A percentile compares a stretch with the other conserved stretches of the same genome.
Evolutionary conservation across 1,140 invertebrate species (phyloP).

Genomic region (Papilio machaon): DNA sequence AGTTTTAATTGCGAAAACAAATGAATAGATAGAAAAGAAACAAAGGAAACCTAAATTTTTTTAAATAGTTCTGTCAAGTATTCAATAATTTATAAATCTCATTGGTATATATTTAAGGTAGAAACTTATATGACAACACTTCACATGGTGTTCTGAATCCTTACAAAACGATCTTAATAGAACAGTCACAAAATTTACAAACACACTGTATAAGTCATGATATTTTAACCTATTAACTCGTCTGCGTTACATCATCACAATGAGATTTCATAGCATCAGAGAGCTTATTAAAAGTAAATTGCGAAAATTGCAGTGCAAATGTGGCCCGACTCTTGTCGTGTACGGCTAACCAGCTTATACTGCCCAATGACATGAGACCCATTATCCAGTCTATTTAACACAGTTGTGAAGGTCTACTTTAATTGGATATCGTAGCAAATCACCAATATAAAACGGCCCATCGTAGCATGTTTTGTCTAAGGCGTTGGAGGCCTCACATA

Average conservation of each 20-base stretch:
- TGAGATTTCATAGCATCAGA: conserved; percentile 71
- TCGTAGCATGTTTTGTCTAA: conserved; percentile 40
- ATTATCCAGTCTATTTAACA: not conserved
- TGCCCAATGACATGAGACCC: conserved; percentile 43
- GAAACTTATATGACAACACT: not conserved
- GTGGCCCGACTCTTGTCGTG: conserved; percentile 65
- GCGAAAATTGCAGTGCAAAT: conserved; percentile 79
- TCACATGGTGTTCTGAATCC: too few relatives aligned
- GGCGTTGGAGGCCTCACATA: conserved; percentile 41
- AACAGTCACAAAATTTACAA: not conserved
- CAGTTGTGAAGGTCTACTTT: conserved; percentile 34
- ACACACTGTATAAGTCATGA: not conserved
- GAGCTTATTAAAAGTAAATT: conserved; percentile 80
- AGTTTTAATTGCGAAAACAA: not conserved
- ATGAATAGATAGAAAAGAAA: not conserved
- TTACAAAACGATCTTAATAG: too few relatives aligned
- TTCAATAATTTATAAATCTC: too few relatives aligned
- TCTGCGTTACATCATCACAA: conserved; percentile 51
- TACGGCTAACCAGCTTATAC: conserved; percentile 68
- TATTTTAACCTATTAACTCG: conserved; percentile 49
- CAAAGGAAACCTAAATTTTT: not conserved
- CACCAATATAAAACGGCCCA: conserved; percentile 54
- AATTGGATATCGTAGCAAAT: conserved; percentile 46
- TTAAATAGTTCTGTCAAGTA: not conserved
- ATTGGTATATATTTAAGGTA: too few relatives aligned